These are phyloP conservation scores for Apantesis nais DNA, from an alignment of 2,888 invertebrate genomes.

Conservation along the genomic window DNA sequence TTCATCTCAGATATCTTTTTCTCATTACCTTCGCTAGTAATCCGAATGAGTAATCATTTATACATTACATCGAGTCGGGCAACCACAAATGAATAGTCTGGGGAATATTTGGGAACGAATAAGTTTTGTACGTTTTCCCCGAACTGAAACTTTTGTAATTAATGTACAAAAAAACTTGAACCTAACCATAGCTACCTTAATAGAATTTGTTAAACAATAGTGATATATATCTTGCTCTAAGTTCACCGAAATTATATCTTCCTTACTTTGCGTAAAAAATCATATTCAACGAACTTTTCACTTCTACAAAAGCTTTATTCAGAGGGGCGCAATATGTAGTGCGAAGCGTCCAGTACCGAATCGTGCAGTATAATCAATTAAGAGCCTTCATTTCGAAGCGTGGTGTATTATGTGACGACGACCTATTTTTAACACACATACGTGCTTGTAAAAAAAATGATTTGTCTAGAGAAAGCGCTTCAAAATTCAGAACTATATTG, in stretches of 20 bases:
- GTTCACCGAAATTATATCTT: background rate
- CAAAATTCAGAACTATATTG: no score
- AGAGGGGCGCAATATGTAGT: no score
- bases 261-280: background rate
- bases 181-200: background rate
- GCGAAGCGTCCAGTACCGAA: no score
- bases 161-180: background rate
- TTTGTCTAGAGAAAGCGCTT: no score
- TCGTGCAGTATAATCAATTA: no score
- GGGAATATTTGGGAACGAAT: slow-evolving; percentile 22
- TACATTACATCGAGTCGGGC: slow-evolving; percentile 55
- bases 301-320: background rate
- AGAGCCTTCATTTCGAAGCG: no score
- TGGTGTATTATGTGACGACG: no score
- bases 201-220: background rate
- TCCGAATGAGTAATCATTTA: slow-evolving; percentile 66
- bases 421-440: no score
- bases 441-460: no score
- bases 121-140: slow-evolving; percentile 11
- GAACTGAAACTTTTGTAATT: background rate
- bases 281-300: background rate
- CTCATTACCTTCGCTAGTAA: slow-evolving; percentile 59
- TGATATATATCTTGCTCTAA: background rate
- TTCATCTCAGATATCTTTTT: slow-evolving; percentile 58
- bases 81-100: slow-evolving; percentile 61